phyloP scores from a whole-genome alignment of 2,888 invertebrate species.

The Athrips mouffetella region DNA sequence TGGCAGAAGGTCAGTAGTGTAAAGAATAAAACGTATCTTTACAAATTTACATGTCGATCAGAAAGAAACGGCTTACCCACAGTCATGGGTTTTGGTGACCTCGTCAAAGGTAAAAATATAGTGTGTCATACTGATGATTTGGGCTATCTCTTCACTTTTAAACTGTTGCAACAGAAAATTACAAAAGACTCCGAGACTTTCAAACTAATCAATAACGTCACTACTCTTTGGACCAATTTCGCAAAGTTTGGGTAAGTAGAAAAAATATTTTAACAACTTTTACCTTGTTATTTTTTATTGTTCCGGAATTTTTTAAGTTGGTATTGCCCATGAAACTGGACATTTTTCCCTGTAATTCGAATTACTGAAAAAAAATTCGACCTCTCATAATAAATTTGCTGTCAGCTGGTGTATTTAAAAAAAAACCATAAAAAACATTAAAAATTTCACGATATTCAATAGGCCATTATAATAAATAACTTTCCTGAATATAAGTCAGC shows the following conservation, averaged over 20 bases:
- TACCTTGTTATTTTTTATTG: too few relatives aligned
- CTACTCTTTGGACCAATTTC: conserved; percentile 44
- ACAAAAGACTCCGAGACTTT: conserved; percentile 27
- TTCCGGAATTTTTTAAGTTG: too few relatives aligned
- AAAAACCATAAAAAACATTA: too few relatives aligned
- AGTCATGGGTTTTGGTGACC: conserved; percentile 19
- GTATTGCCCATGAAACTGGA: too few relatives aligned
- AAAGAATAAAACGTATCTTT: conserved; percentile 36
- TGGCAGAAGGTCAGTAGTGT: conserved; percentile 31
- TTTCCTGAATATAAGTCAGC: too few relatives aligned
- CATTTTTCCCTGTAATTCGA: too few relatives aligned
- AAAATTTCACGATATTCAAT: too few relatives aligned
- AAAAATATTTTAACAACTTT: too few relatives aligned
- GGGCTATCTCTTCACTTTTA: conserved; percentile 34
- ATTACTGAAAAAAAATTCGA: too few relatives aligned
- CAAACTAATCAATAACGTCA: conserved; percentile 34
- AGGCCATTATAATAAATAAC: too few relatives aligned
- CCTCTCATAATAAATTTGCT: too few relatives aligned
- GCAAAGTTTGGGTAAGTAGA: conserved; percentile 45
- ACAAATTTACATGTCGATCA: conserved; percentile 37
- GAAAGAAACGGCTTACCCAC: conserved; percentile 35
- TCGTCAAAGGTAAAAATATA: conserved; percentile 24
- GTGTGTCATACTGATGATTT: conserved; percentile 40
- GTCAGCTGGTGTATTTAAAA: too few relatives aligned
- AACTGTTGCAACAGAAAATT: conserved; percentile 19